These are phyloP conservation scores for Coptodon rendalli DNA, from an alignment of 2,113 vertebrate genomes.

Conservation along the genomic window DNA sequence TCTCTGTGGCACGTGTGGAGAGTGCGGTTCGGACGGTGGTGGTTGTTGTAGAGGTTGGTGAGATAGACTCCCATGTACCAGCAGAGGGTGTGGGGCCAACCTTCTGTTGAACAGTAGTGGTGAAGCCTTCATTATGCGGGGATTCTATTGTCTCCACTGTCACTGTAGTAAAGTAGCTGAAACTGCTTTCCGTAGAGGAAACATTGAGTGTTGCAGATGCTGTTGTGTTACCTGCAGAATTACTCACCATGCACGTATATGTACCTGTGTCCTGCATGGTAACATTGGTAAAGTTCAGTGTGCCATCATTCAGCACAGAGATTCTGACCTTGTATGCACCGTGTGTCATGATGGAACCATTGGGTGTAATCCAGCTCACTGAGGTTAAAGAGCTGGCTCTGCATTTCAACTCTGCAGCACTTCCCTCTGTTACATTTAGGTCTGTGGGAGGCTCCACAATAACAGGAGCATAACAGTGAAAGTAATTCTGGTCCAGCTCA, in stretches of 20 bases:
- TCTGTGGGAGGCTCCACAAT: conserved; percentile 96
- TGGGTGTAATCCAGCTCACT: conserved; percentile 97
- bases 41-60: conserved; percentile 78
- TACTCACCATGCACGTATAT: conserved; percentile 98
- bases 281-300: conserved; percentile 96
- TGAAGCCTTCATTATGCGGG: conserved; percentile 88
- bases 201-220: conserved; percentile 96
- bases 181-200: conserved; percentile 87
- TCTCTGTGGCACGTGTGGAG: conserved; percentile 91
- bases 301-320: conserved; percentile 94
- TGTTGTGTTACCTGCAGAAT: conserved; percentile 96
- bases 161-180: conserved; percentile 97
- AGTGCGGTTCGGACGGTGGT: conserved; percentile 83
- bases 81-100: conserved; percentile 87
- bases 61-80: conserved; percentile 85
- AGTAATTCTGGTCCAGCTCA: conserved; percentile 96
- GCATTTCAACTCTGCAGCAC: conserved; percentile 95
- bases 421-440: conserved; percentile 97
- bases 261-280: conserved; percentile 96
- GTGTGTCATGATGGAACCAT: conserved; percentile 95
- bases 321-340: conserved; percentile 94
- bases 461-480: conserved; percentile 96
- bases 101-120: conserved; percentile 84
- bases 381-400: conserved; percentile 93
- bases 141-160: conserved; percentile 98